Evolutionary conservation across 2,797 vertebrate species (phyloP).

Genomic region (Gymnoscopelus braueri): DNA sequence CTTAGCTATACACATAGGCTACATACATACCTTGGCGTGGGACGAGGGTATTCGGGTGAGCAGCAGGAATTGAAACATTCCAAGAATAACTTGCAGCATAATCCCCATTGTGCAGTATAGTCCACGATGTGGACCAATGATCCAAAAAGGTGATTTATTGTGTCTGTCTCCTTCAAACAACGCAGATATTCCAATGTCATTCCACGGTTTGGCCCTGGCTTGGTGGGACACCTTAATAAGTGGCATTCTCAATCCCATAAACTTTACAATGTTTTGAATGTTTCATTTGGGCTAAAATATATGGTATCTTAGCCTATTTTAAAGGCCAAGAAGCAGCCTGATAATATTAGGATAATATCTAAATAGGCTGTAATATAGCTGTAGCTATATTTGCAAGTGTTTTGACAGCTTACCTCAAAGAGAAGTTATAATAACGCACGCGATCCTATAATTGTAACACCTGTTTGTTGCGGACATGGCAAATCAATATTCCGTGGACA

Average conservation of each 20-base stretch:
- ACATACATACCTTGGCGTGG: slow-evolving; percentile 79
- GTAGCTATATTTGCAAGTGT: background rate
- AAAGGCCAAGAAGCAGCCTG: background rate
- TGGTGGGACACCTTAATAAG: slow-evolving; percentile 58
- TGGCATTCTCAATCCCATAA: slow-evolving; percentile 59
- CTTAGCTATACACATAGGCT: background rate
- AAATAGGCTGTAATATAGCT: background rate
- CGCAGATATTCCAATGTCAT: slow-evolving; percentile 57
- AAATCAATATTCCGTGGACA: slow-evolving; percentile 9
- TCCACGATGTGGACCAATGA: slow-evolving; percentile 68
- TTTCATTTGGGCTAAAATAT: background rate
- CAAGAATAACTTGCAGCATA: slow-evolving; percentile 87
- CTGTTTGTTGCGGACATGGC: slow-evolving; percentile 1
- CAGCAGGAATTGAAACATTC: slow-evolving; percentile 87
- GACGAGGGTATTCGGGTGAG: slow-evolving; percentile 82
- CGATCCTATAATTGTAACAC: background rate
- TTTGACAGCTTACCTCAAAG: too few relatives aligned
- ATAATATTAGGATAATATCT: too few relatives aligned
- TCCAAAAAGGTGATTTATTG: slow-evolving; percentile 45
- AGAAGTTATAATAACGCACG: too few relatives aligned
- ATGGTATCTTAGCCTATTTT: background rate
- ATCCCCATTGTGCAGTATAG: slow-evolving; percentile 83
- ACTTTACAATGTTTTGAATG: slow-evolving; percentile 44
- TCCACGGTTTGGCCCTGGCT: slow-evolving; percentile 61
- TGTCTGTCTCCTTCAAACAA: slow-evolving; percentile 36